phyloP scores from a whole-genome alignment of 2,797 vertebrate genomes.

The Lacerta bilineata region DNA sequence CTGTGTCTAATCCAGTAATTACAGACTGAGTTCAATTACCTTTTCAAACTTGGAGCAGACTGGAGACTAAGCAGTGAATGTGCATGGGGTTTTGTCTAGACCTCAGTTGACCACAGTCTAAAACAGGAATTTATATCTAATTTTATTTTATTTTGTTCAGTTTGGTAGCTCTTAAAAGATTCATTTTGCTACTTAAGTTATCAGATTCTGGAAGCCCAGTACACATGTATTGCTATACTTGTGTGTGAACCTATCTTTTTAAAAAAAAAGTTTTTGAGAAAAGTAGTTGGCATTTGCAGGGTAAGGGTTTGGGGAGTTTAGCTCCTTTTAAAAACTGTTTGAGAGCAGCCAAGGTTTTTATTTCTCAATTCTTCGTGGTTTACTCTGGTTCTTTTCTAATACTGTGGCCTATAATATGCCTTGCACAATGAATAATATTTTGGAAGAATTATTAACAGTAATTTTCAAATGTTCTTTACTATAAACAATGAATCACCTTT shows the following conservation, averaged over 20 bases:
- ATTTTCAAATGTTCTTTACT: background rate
- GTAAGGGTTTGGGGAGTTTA: slow-evolving; percentile 39
- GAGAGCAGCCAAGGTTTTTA: slow-evolving; percentile 17
- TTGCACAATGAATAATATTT: slow-evolving; percentile 23
- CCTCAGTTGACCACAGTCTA: slow-evolving; percentile 89
- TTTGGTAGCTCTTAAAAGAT: slow-evolving; percentile 78
- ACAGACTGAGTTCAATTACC: slow-evolving; percentile 89
- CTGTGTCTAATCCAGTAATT: slow-evolving; percentile 93
- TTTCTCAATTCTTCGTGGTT: slow-evolving; percentile 34
- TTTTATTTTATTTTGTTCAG: slow-evolving; percentile 81
- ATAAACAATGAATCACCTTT: background rate
- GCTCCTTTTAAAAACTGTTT: slow-evolving; percentile 41
- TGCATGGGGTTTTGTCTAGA: slow-evolving; percentile 88
- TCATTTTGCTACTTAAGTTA: slow-evolving; percentile 75
- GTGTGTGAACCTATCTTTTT: background rate
- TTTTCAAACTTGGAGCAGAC: slow-evolving; percentile 88
- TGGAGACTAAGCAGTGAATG: slow-evolving; percentile 87
- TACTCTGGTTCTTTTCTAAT: slow-evolving; percentile 47
- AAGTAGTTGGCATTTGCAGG: slow-evolving; percentile 31
- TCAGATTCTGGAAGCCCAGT: slow-evolving; percentile 46
- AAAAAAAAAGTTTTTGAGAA: background rate
- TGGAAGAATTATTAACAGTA: slow-evolving; percentile 20
- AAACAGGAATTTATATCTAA: slow-evolving; percentile 86
- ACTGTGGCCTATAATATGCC: slow-evolving; percentile 40
- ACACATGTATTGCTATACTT: slow-evolving; percentile 30